A percentile compares a stretch with the other conserved stretches of the same genome.
phyloP scores from a whole-genome alignment of 2,888 invertebrate species.

The Zootermopsis nevadensis region DNA sequence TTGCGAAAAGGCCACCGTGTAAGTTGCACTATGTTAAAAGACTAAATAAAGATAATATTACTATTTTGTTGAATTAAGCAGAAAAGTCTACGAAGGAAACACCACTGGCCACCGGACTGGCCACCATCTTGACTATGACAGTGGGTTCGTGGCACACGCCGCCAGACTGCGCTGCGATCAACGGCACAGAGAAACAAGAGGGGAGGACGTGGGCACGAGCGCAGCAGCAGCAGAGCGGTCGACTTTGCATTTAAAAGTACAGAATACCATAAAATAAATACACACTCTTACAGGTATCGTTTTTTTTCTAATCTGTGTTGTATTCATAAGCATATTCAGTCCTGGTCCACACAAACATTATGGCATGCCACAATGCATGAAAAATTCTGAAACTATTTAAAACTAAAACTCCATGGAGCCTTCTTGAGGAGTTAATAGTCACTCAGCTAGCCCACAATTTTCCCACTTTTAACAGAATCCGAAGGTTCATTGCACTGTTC shows the following conservation, averaged over 20 bases:
- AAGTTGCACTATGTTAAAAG: slow-evolving; percentile 19
- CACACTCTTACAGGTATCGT: neutral
- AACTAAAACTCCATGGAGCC: no score
- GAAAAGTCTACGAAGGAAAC: slow-evolving; percentile 49
- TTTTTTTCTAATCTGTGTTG: neutral
- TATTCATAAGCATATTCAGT: no score
- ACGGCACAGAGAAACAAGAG: neutral
- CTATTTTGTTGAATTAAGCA: slow-evolving; percentile 36
- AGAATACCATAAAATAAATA: neutral
- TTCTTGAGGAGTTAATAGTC: no score
- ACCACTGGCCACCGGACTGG: slow-evolving; percentile 50
- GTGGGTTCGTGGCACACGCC: slow-evolving; percentile 45
- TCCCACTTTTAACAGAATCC: no score
- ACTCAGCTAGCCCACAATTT: no score
- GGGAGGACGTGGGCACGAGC: slow-evolving; percentile 19
- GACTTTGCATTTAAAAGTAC: slow-evolving; percentile 27
- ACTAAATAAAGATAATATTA: slow-evolving; percentile 22
- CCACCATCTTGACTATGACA: slow-evolving; percentile 52
- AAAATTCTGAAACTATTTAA: no score
- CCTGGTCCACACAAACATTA: no score
- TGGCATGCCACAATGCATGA: no score
- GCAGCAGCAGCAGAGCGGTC: slow-evolving; percentile 28
- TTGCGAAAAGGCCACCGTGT: slow-evolving; percentile 40
- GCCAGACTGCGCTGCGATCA: slow-evolving; percentile 43
- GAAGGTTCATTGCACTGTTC: no score